These are phyloP conservation scores for Erpobdella octoculata DNA, from an alignment of 2,888 invertebrate species.

Conservation along the genomic window DNA sequence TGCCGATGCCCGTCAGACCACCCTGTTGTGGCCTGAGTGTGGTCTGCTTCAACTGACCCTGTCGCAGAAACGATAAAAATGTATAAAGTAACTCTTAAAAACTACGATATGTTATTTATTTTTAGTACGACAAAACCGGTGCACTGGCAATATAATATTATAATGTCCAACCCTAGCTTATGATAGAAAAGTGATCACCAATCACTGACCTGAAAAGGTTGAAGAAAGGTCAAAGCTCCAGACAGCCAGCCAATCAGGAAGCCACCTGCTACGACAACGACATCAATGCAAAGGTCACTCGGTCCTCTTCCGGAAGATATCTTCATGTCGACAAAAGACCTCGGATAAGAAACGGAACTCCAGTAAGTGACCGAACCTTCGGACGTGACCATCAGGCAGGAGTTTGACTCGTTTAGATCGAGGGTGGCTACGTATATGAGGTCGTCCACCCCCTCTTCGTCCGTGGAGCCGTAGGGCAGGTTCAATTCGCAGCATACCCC, in stretches of 20 bases:
- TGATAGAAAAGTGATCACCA: too few relatives aligned
- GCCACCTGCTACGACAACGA: slow-evolving; percentile 10
- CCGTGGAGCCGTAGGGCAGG: not conserved
- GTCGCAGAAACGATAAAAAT: too few relatives aligned
- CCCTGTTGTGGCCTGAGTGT: slow-evolving; percentile 15
- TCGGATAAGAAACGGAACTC: not conserved
- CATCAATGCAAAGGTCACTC: slow-evolving; percentile 15
- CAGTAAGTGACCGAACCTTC: slow-evolving; percentile 10
- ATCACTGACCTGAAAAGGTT: slow-evolving; percentile 5
- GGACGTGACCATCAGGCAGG: slow-evolving; percentile 10
- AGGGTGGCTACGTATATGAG: not conserved
- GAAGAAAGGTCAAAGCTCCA: slow-evolving; percentile 10
- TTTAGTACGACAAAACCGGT: too few relatives aligned
- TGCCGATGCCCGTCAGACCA: slow-evolving; percentile 8
- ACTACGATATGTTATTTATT: not conserved
- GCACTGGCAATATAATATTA: too few relatives aligned
- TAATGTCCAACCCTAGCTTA: too few relatives aligned
- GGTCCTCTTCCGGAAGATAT: not conserved
- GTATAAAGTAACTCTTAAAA: too few relatives aligned
- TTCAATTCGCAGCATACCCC: not conserved
- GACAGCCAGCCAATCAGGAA: slow-evolving; percentile 24
- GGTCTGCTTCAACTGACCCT: not conserved
- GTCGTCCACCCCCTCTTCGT: not conserved
- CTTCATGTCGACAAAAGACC: slow-evolving; percentile 11
- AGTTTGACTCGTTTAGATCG: not conserved